Percentiles rank a stretch among this genome's conserved stretches.
Conservation (phyloP, 1,140 invertebrate species). For the Phenacoccus solenopsis region DNA sequence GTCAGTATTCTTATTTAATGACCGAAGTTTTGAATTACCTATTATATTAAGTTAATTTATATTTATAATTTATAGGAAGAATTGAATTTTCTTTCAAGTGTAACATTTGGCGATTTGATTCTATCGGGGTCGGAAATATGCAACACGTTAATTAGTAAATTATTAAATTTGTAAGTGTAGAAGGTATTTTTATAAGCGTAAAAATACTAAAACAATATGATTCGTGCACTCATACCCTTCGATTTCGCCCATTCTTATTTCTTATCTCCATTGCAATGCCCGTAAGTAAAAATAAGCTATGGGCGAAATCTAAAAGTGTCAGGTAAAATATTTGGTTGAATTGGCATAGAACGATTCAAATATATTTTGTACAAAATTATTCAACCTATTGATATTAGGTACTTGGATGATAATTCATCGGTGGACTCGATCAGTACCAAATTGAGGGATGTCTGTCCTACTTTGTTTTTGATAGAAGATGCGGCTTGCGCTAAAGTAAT, state of each 20-base stretch:
- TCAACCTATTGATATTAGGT: conserved; percentile 40
- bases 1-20: neutral
- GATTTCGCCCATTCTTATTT: no score
- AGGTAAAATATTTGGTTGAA: no score
- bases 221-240: no score
- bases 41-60: neutral
- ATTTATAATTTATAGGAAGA: neutral
- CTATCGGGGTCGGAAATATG: conserved; percentile 71
- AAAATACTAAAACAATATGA: no score
- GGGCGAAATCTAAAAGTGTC: no score
- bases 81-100: neutral
- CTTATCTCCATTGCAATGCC: no score
- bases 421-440: conserved; percentile 79
- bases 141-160: conserved; percentile 53
- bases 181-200: no score
- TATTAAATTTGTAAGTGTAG: conserved; percentile 56
- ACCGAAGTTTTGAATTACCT: neutral
- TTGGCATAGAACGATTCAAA: conserved; percentile 4
- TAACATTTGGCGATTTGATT: conserved; percentile 67
- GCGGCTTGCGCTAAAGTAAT: conserved; percentile 80
- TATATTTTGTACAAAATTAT: conserved; percentile 21
- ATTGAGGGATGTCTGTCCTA: conserved; percentile 84
- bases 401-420: conserved; percentile 87
- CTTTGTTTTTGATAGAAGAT: conserved; percentile 88
- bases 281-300: no score